These are phyloP conservation scores for Bhutanitis thaidina DNA, from an alignment of 2,888 invertebrate genomes.

Conservation along the genomic window DNA sequence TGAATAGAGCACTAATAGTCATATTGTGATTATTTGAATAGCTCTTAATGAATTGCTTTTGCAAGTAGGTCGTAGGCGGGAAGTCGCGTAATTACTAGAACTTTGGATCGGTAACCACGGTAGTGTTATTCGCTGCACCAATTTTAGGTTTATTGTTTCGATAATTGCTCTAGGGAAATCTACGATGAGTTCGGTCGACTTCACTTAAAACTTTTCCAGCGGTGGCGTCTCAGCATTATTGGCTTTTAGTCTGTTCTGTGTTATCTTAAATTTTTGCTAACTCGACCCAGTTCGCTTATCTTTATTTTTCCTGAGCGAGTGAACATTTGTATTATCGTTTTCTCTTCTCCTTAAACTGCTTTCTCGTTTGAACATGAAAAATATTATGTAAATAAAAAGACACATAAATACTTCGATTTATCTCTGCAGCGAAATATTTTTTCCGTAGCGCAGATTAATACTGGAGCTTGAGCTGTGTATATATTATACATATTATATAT, in stretches of 20 bases:
- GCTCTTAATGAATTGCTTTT: slow-evolving; percentile 73
- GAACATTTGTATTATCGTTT: slow-evolving; percentile 18
- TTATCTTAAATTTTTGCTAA: slow-evolving; percentile 17
- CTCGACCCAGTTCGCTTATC: slow-evolving; percentile 17
- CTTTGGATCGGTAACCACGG: slow-evolving; percentile 64
- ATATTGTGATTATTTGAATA: slow-evolving; percentile 73
- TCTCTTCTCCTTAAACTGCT: slow-evolving; percentile 5
- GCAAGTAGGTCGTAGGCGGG: slow-evolving; percentile 60
- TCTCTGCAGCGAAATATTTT: not conserved
- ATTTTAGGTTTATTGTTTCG: slow-evolving; percentile 76
- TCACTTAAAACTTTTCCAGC: slow-evolving; percentile 46
- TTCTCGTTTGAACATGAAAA: slow-evolving; percentile 12
- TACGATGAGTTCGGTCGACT: slow-evolving; percentile 42
- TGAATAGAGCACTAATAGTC: slow-evolving; percentile 62
- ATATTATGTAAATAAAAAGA: slow-evolving; percentile 11
- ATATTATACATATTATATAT: too few species aligned
- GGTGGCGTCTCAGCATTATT: slow-evolving; percentile 36
- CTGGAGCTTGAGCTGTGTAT: too few species aligned
- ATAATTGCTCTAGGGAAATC: slow-evolving; percentile 70
- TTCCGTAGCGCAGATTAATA: too few species aligned
- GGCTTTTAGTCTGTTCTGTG: slow-evolving; percentile 29
- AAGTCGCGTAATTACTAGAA: slow-evolving; percentile 65
- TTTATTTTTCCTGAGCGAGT: slow-evolving; percentile 16
- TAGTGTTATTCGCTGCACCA: slow-evolving; percentile 57
- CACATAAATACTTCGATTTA: not conserved